These are phyloP conservation scores for Etheostoma nigrum DNA, from an alignment of 2,797 vertebrate genomes.

Conservation along the genomic window DNA sequence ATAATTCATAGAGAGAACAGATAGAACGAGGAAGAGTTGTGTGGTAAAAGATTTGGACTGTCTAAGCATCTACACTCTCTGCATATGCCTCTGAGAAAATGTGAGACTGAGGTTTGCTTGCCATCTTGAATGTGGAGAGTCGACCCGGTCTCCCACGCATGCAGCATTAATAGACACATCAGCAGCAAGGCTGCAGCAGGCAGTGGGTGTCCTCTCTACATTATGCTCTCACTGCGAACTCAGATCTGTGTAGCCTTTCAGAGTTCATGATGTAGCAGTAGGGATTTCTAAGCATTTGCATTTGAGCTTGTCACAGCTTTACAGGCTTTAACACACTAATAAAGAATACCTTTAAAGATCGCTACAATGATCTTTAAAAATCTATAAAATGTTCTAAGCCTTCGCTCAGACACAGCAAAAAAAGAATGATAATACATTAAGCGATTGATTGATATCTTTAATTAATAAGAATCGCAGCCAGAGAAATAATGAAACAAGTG, in stretches of 20 bases:
- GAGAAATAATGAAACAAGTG: constrained; percentile 54
- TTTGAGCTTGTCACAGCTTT: constrained; percentile 26
- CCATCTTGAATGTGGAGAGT: constrained; percentile 65
- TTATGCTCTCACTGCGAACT: constrained; percentile 58
- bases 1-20: constrained; percentile 7
- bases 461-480: constrained; percentile 71
- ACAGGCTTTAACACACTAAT: constrained; percentile 30
- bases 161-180: constrained; percentile 80
- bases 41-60: constrained; percentile 28
- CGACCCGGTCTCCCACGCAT: constrained; percentile 80
- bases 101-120: constrained; percentile 59
- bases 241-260: constrained; percentile 54
- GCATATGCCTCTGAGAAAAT: constrained; percentile 59
- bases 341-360: constrained; percentile 23
- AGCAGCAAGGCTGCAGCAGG: constrained; percentile 76
- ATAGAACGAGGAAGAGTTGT: constrained; percentile 8
- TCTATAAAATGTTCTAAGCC: constrained; percentile 10
- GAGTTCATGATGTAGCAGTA: constrained; percentile 46
- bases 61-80: constrained; percentile 37
- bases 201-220: constrained; percentile 78
- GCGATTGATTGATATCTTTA: constrained; percentile 76
- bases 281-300: constrained; percentile 51
- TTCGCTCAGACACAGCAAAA: constrained; percentile 49
- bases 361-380: constrained; percentile 27
- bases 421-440: constrained; percentile 70